Base-by-base conservation (phyloP, 2,888 invertebrate genomes). In the Heliconius hortense region DNA sequence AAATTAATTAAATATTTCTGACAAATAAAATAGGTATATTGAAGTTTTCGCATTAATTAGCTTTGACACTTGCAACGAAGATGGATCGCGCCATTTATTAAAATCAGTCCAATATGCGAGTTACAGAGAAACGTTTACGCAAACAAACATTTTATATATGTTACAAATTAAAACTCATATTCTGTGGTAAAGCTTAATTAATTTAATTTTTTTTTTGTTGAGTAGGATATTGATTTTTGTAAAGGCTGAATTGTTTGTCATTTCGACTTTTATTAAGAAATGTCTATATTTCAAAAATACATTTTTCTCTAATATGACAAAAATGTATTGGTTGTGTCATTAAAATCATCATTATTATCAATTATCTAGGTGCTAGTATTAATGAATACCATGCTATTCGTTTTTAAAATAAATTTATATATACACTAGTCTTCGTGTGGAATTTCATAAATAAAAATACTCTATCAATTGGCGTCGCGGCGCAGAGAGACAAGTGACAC, bases 21-120 rank as follows among this genome's bases (percentile, higher is more conserved):
- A 15, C 15, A 24, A 66, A 39, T 24, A 24, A 15, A 39, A 66
- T n/a, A 66, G 39, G 39, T 24, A 43, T 24, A 24, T 39, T 66
- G 39, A 66, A 39, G 24, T 43, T 66, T 43, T 43, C 24, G 26
- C 13, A 66, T 66, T 66, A 43, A 43, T 66, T 43, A 66, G 24
- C 66, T 66, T 66, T 66, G 66, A 66, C 66, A 66, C 39, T 43
- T 66, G 66, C 24, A 66, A 66, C 66, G 39, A 66, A 66, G 66
- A 66, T 66, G 66, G 66, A 66, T 66, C 39, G 66, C 15, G 26
- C 15, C 24, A 66, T 66, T 66, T 24, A 43, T 39, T 66, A 66
- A 66, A 66, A 43, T 66, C 66, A 4, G 43, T 15, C 66, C 39
- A 39, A 66, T 66, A 66, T 43, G 24, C 66, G 66, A 39, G 66